Evolutionary conservation across 2,113 vertebrate genomes (phyloP), one percentile per base, ranked within the genome.

Genomic region (Theristicus caerulescens): DNA sequence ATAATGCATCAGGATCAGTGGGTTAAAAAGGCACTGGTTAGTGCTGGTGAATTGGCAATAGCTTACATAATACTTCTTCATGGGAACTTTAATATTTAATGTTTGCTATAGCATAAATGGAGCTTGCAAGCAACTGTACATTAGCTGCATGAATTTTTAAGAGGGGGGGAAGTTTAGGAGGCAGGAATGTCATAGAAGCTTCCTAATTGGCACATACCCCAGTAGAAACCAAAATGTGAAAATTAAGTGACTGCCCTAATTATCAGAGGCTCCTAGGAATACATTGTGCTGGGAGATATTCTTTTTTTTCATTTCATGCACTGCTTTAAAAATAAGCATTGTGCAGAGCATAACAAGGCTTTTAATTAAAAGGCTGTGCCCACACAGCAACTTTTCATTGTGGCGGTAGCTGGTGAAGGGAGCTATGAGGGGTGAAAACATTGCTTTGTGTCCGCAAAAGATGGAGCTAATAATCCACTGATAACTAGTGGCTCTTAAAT

Each of bases 201-300:
- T 96, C 69, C 34, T 98, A 98, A 98, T 94, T 98, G 97, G 97
- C 94, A 97, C 94, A 94, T 88, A 97, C 82, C 96, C 95, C 96
- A 94, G 34, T 38, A 96, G 97, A 96, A 97, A 96, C 91, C 71
- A 81, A 91, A 95, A 96, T 70, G 93, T 84, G 92, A 97, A 97
- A 98, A 95, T 97, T 93, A 96, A 96, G 95, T 52, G 84, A 57
- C 96, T 98, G 97, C 87, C 95, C 98, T 98, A 97, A 96, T 98
- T 98, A 97, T 96, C 79, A 74, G 22, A 73, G 61, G 55, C 96
- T 97, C 96, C 57, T 24, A 96, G 97, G 96, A 97, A 97, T 97
- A 97, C 42, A 52, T 88, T 90, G 93, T 92, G 85, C 92, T 96
- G 94, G 92, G 79, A 97, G 97, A 97, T 87, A 96, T 14, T 97